phyloP scores from a whole-genome alignment of 2,113 vertebrate genomes.

The Terrapene triunguis region DNA sequence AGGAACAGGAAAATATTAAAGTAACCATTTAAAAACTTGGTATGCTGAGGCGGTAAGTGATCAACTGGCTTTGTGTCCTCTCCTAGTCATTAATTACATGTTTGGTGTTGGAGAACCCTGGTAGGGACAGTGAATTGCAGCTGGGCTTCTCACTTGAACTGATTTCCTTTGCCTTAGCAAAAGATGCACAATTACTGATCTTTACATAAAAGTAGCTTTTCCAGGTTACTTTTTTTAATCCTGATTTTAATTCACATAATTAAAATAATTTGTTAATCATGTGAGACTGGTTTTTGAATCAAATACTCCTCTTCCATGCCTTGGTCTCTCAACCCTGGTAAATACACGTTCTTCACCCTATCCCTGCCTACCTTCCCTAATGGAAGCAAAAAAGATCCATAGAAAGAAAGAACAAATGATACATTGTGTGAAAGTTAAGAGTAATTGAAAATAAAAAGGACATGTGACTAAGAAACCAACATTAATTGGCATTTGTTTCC shows the following conservation, averaged over 20 bases:
- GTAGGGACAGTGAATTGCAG: background rate
- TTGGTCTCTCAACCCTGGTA: background rate
- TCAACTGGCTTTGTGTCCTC: background rate
- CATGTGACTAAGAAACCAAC: background rate
- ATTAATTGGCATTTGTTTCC: background rate
- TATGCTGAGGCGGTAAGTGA: background rate
- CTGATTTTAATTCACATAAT: background rate
- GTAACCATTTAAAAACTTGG: background rate
- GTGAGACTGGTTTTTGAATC: background rate
- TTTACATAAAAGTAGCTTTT: background rate
- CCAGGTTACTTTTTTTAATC: background rate
- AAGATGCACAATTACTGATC: background rate
- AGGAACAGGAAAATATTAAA: background rate
- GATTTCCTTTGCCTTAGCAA: background rate
- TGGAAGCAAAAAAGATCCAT: background rate
- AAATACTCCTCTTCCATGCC: background rate
- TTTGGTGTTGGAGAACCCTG: background rate
- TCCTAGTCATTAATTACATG: background rate
- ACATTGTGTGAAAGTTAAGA: background rate
- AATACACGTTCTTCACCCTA: fast-evolving
- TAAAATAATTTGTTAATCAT: background rate
- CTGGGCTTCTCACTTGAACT: background rate
- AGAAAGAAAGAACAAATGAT: background rate
- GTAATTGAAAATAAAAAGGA: background rate
- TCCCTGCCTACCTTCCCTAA: fast-evolving